Conservation (phyloP, 2,888 invertebrate species). For the Latrodectus hesperus region DNA sequence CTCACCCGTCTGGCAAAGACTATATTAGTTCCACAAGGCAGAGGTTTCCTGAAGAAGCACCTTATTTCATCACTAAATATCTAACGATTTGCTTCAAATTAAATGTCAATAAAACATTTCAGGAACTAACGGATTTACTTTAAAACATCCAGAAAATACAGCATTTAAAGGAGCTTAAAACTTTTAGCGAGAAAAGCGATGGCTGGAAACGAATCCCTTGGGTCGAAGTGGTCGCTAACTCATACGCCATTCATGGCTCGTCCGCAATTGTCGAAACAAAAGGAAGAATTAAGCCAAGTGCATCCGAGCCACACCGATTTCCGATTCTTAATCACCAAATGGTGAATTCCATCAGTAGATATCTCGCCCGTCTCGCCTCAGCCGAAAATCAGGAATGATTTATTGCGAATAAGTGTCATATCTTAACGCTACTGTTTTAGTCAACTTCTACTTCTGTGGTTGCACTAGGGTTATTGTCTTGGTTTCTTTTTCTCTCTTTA, state of each 20-base stretch:
- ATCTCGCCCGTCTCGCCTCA: slow-evolving; percentile 16
- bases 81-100: too few species aligned
- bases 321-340: slow-evolving; percentile 53
- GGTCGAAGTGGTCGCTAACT: background rate
- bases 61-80: too few species aligned
- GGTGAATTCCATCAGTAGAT: slow-evolving; percentile 38
- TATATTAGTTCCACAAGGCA: too few species aligned
- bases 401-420: slow-evolving; percentile 54
- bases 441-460: slow-evolving; percentile 21
- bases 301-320: slow-evolving; percentile 48
- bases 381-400: slow-evolving; percentile 44
- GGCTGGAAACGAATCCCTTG: too few species aligned
- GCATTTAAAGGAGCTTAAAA: too few species aligned
- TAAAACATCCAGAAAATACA: too few species aligned
- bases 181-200: too few species aligned
- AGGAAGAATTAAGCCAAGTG: slow-evolving; percentile 32
- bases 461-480: slow-evolving; percentile 41
- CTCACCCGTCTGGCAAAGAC: background rate
- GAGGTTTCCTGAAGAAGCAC: too few species aligned
- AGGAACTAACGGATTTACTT: too few species aligned
- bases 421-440: slow-evolving; percentile 51
- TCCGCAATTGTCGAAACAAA: slow-evolving; percentile 55
- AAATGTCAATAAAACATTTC: too few species aligned
- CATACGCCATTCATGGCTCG: slow-evolving; percentile 50
- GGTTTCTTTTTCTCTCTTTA: background rate